Percentiles rank a stretch among this genome's conserved stretches.
These are phyloP conservation scores for Hipparchia sbordonii DNA, from an alignment of 2,888 invertebrate species.

Conservation along the genomic window DNA sequence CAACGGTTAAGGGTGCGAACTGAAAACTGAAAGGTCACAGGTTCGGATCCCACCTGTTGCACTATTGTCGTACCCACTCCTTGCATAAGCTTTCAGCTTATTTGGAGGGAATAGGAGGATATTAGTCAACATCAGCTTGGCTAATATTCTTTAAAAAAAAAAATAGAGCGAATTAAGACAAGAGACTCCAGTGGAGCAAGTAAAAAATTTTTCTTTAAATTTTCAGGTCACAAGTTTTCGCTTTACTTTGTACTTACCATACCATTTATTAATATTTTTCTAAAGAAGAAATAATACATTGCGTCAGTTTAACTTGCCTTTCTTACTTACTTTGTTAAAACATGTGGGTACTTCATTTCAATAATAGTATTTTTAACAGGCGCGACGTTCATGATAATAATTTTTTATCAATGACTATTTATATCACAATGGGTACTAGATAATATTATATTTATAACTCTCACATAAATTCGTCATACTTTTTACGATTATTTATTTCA, in stretches of 20 bases:
- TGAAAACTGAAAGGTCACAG: too few relatives aligned
- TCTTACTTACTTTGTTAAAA: conserved; percentile 44
- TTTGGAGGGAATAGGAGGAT: too few relatives aligned
- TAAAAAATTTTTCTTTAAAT: too few relatives aligned
- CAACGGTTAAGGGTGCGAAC: too few relatives aligned
- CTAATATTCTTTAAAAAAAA: too few relatives aligned
- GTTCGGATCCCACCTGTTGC: too few relatives aligned
- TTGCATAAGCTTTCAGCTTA: too few relatives aligned
- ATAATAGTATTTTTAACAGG: conserved; percentile 55
- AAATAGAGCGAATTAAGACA: too few relatives aligned
- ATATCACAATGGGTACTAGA: conserved; percentile 47
- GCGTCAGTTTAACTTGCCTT: conserved; percentile 32
- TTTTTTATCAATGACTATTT: conserved; percentile 68
- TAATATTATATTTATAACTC: conserved; percentile 50
- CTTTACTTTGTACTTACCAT: background rate
- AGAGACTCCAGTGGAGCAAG: too few relatives aligned
- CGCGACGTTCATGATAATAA: conserved; percentile 48
- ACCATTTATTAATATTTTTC: background rate
- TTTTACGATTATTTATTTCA: conserved; percentile 67
- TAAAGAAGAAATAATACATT: conserved; percentile 16
- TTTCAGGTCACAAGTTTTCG: too few relatives aligned
- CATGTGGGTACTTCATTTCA: conserved; percentile 70
- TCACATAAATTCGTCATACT: conserved; percentile 67
- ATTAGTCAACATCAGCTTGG: too few relatives aligned
- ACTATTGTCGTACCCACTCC: too few relatives aligned